Base-by-base conservation (phyloP, 2,888 invertebrate species). In the Hipparchia semele region DNA sequence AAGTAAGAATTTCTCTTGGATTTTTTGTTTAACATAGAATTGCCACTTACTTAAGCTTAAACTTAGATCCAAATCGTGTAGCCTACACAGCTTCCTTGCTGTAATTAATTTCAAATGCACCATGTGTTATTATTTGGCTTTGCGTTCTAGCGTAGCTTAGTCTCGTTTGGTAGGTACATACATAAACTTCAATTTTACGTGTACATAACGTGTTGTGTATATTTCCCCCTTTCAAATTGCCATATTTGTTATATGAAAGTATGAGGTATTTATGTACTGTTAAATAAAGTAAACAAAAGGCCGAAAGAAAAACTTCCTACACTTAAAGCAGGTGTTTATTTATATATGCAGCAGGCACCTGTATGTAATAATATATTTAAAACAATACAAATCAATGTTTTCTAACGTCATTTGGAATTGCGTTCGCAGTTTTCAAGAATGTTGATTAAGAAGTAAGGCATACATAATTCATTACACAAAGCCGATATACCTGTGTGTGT, bases 391-490 rank as follows among this genome's bases (percentile, higher is more conserved):
- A 68, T 66, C 51, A 71, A 72, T 69, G 66, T 62, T 70, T 72
- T 67, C 69, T 59, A 70, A 54, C 64, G 59, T 58, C 46, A 56
- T 59, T 46, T 58, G 58, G 53, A 53, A 70, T 64, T 68, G 58
- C 69, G 67, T 66, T 46, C 10, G 12, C 60, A 33, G 23, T 62
- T 68, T 75, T 59, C 64, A 73, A 68, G 75, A 73, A 73, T 68
- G 70, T 65, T 56, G 9, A 60, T 69, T 53, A 13, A 73, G 59
- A 68, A 23, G 54, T 45, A 65, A 39, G 33, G 59, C 67, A 75
- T 75, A 75, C 70, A 75, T 75, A 75, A 75, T 75, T 70, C 75
- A 75, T 73, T 59, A 64, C 23, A 59, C 60, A 23, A 45, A 33
- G 46, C 56, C 54, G 60, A 61, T 53, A 70, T 39, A 39, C 39